Percentiles rank a stretch among this genome's conserved stretches.
These are phyloP conservation scores for Platyscapa corneri DNA, from an alignment of 1,140 invertebrate genomes.

Conservation along the genomic window DNA sequence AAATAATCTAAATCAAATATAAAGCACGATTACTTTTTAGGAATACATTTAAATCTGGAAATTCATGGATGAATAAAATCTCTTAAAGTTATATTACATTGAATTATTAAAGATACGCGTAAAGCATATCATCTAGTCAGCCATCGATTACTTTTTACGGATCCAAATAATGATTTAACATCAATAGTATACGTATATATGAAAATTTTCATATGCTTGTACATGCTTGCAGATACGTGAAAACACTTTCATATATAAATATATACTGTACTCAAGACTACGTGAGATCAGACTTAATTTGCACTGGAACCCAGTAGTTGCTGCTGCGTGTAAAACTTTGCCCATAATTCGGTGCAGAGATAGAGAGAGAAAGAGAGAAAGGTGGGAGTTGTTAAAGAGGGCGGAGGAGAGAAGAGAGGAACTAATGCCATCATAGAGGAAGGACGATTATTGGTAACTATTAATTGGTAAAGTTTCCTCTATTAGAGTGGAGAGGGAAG, in stretches of 20 bases:
- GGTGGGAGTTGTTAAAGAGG: not conserved
- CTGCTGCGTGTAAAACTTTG: constrained; percentile 46
- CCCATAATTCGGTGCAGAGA: constrained; percentile 44
- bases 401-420: constrained; percentile 11
- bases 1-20: too few relatives aligned
- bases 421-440: constrained; percentile 57
- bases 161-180: not conserved
- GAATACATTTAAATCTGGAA: too few relatives aligned
- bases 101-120: too few relatives aligned
- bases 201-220: not conserved
- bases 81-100: too few relatives aligned
- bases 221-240: not conserved
- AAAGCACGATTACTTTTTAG: too few relatives aligned
- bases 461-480: constrained; percentile 54
- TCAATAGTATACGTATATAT: not conserved
- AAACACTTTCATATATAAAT: not conserved
- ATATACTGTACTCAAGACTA: not conserved
- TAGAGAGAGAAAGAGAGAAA: not conserved
- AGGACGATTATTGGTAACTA: constrained; percentile 55
- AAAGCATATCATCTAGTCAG: not conserved
- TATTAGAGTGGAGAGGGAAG: not conserved
- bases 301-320: not conserved
- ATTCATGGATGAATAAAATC: too few relatives aligned
- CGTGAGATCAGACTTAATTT: constrained; percentile 35
- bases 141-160: not conserved